phyloP scores from a whole-genome alignment of 2,888 invertebrate species.

The Pyrocoelia pectoralis region DNA sequence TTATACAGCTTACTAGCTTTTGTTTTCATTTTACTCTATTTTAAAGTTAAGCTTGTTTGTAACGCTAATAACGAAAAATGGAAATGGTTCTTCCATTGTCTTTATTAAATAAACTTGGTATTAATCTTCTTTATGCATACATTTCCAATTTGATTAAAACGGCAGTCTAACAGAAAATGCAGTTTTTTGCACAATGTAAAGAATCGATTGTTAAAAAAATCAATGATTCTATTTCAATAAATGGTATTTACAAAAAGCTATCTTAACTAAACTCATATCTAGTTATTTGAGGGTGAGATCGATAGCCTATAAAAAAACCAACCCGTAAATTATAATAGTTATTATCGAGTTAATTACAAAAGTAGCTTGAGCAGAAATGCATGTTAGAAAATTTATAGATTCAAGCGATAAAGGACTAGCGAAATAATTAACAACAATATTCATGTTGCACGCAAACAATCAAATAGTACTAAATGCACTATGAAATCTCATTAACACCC shows the following conservation, averaged over 20 bases:
- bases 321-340: too few relatives aligned
- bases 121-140: constrained; percentile 32
- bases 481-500: constrained; percentile 31
- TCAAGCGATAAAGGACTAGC: constrained; percentile 15
- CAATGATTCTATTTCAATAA: too few relatives aligned
- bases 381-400: constrained; percentile 24
- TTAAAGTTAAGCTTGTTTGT: constrained; percentile 23
- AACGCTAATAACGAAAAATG: constrained; percentile 31
- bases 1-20: background rate
- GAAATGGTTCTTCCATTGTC: constrained; percentile 17
- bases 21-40: constrained; percentile 17
- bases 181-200: too few relatives aligned
- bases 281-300: constrained; percentile 34
- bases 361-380: constrained; percentile 21
- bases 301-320: too few relatives aligned
- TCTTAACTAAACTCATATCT: too few relatives aligned
- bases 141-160: constrained; percentile 29
- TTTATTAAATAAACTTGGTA: constrained; percentile 31
- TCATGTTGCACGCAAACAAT: constrained; percentile 26
- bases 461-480: constrained; percentile 16
- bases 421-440: constrained; percentile 33
- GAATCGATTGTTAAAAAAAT: too few relatives aligned
- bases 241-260: constrained; percentile 31
- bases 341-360: constrained; percentile 31
- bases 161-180: constrained; percentile 28